phyloP scores from a whole-genome alignment of 2,888 invertebrate genomes.

The Meteorus colon region DNA sequence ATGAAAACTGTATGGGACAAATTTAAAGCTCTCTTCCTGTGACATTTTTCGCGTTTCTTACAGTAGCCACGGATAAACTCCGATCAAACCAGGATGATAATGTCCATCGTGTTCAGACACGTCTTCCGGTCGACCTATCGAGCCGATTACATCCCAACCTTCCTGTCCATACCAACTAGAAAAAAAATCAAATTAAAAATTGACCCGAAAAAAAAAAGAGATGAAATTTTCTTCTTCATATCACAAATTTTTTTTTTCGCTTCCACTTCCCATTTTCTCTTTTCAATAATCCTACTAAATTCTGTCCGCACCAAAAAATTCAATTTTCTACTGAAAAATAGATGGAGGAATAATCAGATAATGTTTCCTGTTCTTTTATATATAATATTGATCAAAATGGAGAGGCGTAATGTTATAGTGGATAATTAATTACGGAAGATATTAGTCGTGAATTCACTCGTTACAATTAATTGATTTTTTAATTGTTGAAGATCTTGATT shows the following conservation, averaged over 20 bases:
- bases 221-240: background rate
- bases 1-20: background rate
- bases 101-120: constrained; percentile 25
- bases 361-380: background rate
- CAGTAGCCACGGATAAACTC: constrained; percentile 32
- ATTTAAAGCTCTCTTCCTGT: background rate
- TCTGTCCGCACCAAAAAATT: background rate
- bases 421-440: background rate
- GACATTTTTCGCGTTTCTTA: background rate
- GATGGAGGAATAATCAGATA: background rate
- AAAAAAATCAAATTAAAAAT: background rate
- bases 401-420: background rate
- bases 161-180: constrained; percentile 15
- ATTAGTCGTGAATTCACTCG: background rate
- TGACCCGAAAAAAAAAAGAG: background rate
- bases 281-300: constrained; percentile 14
- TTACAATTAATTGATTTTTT: background rate
- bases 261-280: background rate
- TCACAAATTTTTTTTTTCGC: background rate
- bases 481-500: background rate
- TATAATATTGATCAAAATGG: background rate
- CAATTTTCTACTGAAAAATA: background rate
- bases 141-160: constrained; percentile 36
- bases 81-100: constrained; percentile 37
- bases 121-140: constrained; percentile 35